A percentile compares a stretch with the other conserved stretches of the same genome.
phyloP scores from a whole-genome alignment of 37 sponge, comb jelly and placozoan species.

The Cliona cf. orientalis region DNA sequence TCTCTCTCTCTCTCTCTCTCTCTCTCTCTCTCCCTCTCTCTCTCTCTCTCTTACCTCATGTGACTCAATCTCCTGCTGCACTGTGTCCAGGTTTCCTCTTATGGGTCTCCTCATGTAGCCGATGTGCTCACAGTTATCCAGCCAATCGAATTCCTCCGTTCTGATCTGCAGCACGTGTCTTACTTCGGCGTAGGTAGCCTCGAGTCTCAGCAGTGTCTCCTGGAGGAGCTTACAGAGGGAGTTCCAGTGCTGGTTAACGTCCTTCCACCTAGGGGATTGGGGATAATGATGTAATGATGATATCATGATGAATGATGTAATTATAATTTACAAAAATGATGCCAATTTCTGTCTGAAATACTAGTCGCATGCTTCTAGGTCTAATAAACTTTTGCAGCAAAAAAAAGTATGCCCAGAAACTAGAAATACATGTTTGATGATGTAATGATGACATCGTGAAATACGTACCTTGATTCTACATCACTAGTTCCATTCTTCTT shows the following conservation, averaged over 20 bases:
- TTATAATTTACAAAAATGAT: not conserved
- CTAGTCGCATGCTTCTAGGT: too few relatives aligned
- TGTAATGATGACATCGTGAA: not conserved
- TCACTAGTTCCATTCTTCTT: constrained; percentile 83
- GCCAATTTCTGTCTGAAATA: not conserved
- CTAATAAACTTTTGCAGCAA: too few relatives aligned
- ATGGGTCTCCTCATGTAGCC: not conserved
- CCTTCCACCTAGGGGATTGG: constrained; percentile 49
- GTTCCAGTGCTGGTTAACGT: constrained; percentile 66
- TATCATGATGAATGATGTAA: not conserved
- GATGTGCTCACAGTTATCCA: constrained; percentile 10
- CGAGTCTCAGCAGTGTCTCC: constrained; percentile 57
- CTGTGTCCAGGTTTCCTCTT: constrained; percentile 23
- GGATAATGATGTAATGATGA: not conserved
- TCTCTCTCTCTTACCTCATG: constrained; percentile 34
- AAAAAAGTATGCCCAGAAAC: too few relatives aligned
- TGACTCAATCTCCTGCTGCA: constrained; percentile 46
- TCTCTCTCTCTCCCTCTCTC: not conserved
- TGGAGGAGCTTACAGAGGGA: constrained; percentile 56
- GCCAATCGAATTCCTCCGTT: constrained; percentile 61
- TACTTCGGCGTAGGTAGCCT: constrained; percentile 50
- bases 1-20: not conserved
- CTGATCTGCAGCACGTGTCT: constrained; percentile 43
- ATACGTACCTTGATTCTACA: constrained; percentile 57
- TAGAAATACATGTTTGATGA: not conserved